Conservation (phyloP, 2,888 invertebrate genomes). For the Resseliella maxima region DNA sequence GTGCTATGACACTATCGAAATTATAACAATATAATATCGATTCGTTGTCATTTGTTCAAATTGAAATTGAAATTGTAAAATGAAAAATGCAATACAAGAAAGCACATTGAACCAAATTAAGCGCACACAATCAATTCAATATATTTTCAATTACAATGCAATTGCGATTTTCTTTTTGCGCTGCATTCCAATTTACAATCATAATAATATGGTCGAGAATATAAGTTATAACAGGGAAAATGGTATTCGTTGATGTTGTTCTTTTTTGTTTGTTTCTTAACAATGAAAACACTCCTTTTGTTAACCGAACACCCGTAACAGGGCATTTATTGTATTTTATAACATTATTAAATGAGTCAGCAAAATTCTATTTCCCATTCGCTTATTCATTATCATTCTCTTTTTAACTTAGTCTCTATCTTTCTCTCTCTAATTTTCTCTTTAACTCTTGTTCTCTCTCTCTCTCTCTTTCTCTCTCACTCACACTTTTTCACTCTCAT, state of each 20-base stretch:
- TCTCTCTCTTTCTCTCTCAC: too few relatives aligned
- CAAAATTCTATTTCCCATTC: neutral
- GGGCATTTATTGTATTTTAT: neutral
- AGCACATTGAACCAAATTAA: neutral
- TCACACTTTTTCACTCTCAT: too few relatives aligned
- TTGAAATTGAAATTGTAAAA: too few relatives aligned
- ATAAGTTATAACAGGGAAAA: too few relatives aligned
- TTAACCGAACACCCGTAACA: neutral
- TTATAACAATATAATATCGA: neutral
- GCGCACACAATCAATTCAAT: neutral
- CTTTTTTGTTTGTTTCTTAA: too few relatives aligned
- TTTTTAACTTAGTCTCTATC: too few relatives aligned
- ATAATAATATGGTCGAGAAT: neutral
- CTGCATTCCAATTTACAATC: neutral
- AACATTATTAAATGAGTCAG: constrained; percentile 12
- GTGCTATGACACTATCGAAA: neutral
- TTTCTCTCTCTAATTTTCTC: too few relatives aligned
- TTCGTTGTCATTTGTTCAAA: neutral
- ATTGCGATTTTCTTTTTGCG: neutral
- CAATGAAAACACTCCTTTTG: constrained; percentile 29
- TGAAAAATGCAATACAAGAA: too few relatives aligned
- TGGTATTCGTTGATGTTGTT: too few relatives aligned
- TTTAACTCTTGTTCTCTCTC: too few relatives aligned
- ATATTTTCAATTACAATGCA: neutral
- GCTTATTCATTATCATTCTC: too few relatives aligned